Evolutionary conservation across 2,888 invertebrate genomes (phyloP).

Genomic region (Callyntrura guangdongensis): DNA sequence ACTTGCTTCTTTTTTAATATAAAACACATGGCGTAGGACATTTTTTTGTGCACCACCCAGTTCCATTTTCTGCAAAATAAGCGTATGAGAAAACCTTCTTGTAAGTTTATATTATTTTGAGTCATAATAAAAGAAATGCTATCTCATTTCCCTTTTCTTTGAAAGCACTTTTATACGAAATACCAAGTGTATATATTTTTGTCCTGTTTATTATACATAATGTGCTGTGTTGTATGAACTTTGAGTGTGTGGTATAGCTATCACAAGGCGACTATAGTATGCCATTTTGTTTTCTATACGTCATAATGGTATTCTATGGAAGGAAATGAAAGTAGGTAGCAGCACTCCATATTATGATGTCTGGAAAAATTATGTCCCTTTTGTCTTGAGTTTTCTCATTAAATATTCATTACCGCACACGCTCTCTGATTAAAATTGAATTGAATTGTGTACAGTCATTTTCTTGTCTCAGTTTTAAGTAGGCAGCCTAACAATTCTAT

Average conservation of each 20-base stretch:
- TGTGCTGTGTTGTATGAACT: neutral
- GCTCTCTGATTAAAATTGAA: slow-evolving; percentile 46
- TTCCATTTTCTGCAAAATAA: slow-evolving; percentile 16
- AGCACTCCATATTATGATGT: neutral
- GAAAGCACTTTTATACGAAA: neutral
- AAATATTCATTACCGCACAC: slow-evolving; percentile 47
- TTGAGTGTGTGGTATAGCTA: too few species aligned
- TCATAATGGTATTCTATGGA: neutral
- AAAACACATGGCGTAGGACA: neutral
- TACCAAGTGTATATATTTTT: neutral
- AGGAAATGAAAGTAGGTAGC: slow-evolving; percentile 15
- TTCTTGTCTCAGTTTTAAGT: slow-evolving; percentile 11
- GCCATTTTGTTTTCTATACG: too few species aligned
- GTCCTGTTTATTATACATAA: neutral
- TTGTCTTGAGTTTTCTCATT: slow-evolving; percentile 51
- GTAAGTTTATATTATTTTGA: neutral
- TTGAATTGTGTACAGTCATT: slow-evolving; percentile 35
- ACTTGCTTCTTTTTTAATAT: neutral
- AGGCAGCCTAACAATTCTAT: neutral
- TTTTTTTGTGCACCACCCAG: neutral
- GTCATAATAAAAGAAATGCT: neutral
- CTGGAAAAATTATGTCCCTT: slow-evolving; percentile 18
- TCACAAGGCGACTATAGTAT: too few species aligned
- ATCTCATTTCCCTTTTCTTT: slow-evolving; percentile 25
- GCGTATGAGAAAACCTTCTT: neutral